phyloP scores from a whole-genome alignment of 2,113 vertebrate genomes.

The Mustelus asterias region DNA sequence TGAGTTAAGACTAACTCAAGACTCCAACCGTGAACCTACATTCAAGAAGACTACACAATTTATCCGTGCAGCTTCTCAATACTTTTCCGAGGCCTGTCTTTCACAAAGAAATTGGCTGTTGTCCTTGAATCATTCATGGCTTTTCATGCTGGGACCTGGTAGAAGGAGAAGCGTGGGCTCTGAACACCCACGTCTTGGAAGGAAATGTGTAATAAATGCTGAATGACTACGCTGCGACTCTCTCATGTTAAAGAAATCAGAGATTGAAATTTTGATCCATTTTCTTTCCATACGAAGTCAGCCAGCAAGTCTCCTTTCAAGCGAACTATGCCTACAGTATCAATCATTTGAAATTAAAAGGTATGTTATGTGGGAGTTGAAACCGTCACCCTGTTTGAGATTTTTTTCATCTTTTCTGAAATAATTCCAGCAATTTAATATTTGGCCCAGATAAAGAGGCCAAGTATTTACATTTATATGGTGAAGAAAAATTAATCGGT shows the following conservation, averaged over 20 bases:
- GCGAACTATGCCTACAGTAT: not conserved
- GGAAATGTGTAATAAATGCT: not conserved
- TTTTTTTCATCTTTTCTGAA: not conserved
- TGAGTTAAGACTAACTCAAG: not conserved
- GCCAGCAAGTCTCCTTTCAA: not conserved
- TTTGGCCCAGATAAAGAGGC: constrained; percentile 9
- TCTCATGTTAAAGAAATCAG: not conserved
- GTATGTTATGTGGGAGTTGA: not conserved
- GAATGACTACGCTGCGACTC: not conserved
- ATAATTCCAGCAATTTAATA: not conserved
- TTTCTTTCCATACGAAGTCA: not conserved
- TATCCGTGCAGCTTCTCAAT: not conserved
- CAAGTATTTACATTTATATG: constrained; percentile 10
- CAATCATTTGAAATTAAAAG: not conserved
- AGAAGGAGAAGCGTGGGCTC: not conserved
- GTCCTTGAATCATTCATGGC: no score
- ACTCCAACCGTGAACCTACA: not conserved
- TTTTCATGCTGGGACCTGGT: not conserved
- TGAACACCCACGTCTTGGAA: not conserved
- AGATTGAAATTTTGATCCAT: not conserved
- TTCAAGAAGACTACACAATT: not conserved
- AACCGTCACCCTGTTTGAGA: not conserved
- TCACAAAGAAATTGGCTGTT: not conserved
- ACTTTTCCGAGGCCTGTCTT: not conserved
- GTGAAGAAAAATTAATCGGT: constrained; percentile 15